Percentiles rank a stretch among this genome's conserved stretches.
phyloP scores from a whole-genome alignment of 2,113 vertebrate genomes.

The Crotophaga sulcirostris region DNA sequence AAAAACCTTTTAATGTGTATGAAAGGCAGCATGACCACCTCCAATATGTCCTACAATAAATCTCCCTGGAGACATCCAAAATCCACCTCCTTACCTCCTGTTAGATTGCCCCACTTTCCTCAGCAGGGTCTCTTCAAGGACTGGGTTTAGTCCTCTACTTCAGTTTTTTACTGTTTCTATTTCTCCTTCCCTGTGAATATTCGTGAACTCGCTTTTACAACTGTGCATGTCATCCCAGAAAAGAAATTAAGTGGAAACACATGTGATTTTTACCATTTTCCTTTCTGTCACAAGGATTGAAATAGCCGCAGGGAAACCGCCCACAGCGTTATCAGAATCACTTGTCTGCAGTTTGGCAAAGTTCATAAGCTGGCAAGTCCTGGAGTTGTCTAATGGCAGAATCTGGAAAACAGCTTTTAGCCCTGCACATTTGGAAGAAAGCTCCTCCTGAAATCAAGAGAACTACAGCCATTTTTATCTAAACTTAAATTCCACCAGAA shows the following conservation, averaged over 20 bases:
- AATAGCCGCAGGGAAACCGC: slow-evolving; percentile 11
- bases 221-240: slow-evolving; percentile 4
- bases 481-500: background rate
- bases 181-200: background rate
- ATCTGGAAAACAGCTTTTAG: slow-evolving; percentile 6
- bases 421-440: background rate
- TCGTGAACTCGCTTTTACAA: background rate
- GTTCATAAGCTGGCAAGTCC: background rate
- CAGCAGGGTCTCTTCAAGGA: background rate
- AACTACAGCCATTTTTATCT: background rate
- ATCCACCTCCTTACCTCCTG: background rate
- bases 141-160: background rate
- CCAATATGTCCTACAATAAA: background rate
- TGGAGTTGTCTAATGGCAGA: background rate
- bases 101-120: background rate
- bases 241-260: slow-evolving; percentile 25
- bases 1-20: background rate
- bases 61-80: background rate
- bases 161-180: background rate
- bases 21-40: background rate
- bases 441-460: background rate
- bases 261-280: slow-evolving; percentile 19
- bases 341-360: background rate
- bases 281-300: background rate
- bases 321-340: background rate